These are phyloP conservation scores for Polydrusus cervinus DNA, from an alignment of 2,888 invertebrate species.

Conservation along the genomic window DNA sequence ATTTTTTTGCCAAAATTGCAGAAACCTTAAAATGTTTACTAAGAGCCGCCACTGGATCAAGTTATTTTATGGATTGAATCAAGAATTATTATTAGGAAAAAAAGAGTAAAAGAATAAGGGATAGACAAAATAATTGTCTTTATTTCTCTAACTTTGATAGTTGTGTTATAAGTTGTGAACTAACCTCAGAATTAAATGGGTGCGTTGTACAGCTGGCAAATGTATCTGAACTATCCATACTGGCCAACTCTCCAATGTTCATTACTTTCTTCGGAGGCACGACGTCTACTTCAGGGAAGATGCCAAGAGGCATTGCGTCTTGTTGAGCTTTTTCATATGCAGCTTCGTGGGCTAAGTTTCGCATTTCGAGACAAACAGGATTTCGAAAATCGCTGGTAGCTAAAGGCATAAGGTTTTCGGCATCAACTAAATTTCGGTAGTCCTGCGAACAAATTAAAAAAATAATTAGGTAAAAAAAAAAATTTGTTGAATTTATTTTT, in stretches of 20 bases:
- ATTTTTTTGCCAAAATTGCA: no score
- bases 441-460: conserved; percentile 74
- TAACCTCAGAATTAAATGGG: conserved; percentile 87
- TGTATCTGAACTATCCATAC: conserved; percentile 89
- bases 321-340: conserved; percentile 24
- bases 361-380: conserved; percentile 88
- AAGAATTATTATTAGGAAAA: no score
- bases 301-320: conserved; percentile 28
- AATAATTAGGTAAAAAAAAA: background rate
- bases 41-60: no score
- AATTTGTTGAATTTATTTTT: no score
- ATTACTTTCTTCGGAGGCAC: conserved; percentile 61
- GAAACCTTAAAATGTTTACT: no score
- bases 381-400: conserved; percentile 89
- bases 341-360: conserved; percentile 72
- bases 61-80: no score
- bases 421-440: conserved; percentile 93
- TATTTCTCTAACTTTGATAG: no score
- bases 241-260: conserved; percentile 73
- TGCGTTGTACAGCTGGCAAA: conserved; percentile 98
- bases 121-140: no score
- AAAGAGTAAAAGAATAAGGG: no score
- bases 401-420: conserved; percentile 91
- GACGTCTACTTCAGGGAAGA: conserved; percentile 59
- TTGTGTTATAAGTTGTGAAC: background rate